A percentile compares a stretch with the other conserved stretches of the same genome.
These are phyloP conservation scores for Lordiphosa andalusiaca DNA, from an alignment of 2,888 invertebrate species.

Conservation along the genomic window DNA sequence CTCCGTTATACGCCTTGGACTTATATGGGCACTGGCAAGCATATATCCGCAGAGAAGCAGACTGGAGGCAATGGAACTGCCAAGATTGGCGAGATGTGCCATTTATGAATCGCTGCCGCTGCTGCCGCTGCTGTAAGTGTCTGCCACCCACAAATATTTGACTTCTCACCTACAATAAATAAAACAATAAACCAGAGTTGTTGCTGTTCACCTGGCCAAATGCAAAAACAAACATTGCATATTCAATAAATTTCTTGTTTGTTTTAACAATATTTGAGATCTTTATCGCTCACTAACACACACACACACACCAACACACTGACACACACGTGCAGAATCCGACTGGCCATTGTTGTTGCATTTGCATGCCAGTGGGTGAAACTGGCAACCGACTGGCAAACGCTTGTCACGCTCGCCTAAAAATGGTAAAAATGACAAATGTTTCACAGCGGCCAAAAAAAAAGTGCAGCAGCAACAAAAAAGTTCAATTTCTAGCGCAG, in stretches of 20 bases:
- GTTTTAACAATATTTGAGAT: conserved; percentile 74
- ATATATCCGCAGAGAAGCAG: conserved; percentile 31
- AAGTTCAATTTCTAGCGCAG: conserved; percentile 66
- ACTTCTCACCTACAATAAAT: conserved; percentile 74
- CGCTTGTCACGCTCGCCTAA: conserved; percentile 73
- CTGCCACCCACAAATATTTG: conserved; percentile 72
- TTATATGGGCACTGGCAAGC: conserved; percentile 27
- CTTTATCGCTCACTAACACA: conserved; percentile 67
- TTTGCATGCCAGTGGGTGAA: conserved; percentile 72
- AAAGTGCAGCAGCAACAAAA: conserved; percentile 45
- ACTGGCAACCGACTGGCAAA: conserved; percentile 47
- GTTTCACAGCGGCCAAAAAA: conserved; percentile 66
- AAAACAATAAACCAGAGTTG: conserved; percentile 69
- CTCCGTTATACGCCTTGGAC: conserved; percentile 49
- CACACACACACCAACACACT: conserved; percentile 25
- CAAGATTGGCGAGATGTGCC: conserved; percentile 66
- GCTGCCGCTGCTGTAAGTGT: conserved; percentile 24
- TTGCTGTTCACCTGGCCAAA: conserved; percentile 56
- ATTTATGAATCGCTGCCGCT: conserved; percentile 52
- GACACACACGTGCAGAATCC: conserved; percentile 28
- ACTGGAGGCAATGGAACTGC: conserved; percentile 63
- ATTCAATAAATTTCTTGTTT: conserved; percentile 74
- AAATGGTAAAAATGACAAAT: conserved; percentile 74
- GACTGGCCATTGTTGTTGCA: conserved; percentile 49
- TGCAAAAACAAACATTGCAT: conserved; percentile 61